phyloP scores from a whole-genome alignment of 2,797 vertebrate genomes.

The Gymnothorax reevesii region DNA sequence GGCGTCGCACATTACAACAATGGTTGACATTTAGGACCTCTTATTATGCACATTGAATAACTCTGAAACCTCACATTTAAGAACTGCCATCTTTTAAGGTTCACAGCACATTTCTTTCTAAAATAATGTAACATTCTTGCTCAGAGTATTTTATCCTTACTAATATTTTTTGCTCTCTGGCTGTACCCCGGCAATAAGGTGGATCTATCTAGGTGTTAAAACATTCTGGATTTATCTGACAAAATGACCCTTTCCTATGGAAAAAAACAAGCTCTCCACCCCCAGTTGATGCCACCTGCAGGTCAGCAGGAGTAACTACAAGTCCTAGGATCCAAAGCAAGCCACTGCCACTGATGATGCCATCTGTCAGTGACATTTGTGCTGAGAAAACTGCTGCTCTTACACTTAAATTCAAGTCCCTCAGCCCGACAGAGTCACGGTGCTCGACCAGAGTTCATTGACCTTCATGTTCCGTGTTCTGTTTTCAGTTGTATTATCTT shows the following conservation, averaged over 20 bases:
- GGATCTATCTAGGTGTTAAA: conserved; percentile 19
- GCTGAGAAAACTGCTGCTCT: not conserved
- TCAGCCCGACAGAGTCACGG: not conserved
- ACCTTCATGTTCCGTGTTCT: not conserved
- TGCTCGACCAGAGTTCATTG: not conserved
- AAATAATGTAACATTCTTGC: not conserved
- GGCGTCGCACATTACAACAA: conserved; percentile 50
- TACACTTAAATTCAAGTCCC: not conserved
- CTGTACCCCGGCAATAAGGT: conserved; percentile 40
- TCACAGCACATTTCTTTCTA: not conserved
- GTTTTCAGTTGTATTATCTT: not conserved
- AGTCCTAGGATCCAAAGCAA: conserved; percentile 25
- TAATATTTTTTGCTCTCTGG: not conserved
- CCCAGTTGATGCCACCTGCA: not conserved
- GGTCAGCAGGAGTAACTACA: conserved; percentile 15
- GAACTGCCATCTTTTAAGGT: not conserved
- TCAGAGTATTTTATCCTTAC: not conserved
- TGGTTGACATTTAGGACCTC: conserved; percentile 52
- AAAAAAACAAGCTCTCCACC: not conserved
- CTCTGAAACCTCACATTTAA: not conserved
- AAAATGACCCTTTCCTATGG: not conserved
- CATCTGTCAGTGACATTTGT: conserved; percentile 29
- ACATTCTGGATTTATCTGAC: conserved; percentile 26
- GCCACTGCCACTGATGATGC: conserved; percentile 31
- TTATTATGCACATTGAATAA: conserved; percentile 10